Percentiles rank a stretch among this genome's conserved stretches.
phyloP scores from a whole-genome alignment of 2,888 invertebrate species.

The Apamea crenata region DNA sequence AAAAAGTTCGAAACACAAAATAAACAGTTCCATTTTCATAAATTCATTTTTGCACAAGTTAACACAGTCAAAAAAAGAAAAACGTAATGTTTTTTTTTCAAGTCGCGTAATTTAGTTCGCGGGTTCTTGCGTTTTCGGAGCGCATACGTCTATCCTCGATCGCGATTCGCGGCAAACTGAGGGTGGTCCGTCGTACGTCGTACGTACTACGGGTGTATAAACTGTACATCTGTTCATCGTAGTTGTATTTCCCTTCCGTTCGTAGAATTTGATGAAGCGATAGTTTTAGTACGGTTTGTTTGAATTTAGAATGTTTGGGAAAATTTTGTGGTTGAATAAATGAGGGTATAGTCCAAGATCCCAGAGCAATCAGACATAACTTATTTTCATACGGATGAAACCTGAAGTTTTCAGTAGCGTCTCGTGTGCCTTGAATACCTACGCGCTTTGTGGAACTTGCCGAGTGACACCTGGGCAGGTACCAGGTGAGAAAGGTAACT shows the following conservation, averaged over 20 bases:
- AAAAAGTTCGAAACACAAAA: conserved; percentile 37
- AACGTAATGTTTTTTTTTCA: conserved; percentile 23
- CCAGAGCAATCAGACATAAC: no score
- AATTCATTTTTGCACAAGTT: conserved; percentile 35
- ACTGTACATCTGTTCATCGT: conserved; percentile 12
- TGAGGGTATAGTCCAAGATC: no score
- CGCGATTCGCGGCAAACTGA: conserved; percentile 55
- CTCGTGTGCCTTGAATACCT: no score
- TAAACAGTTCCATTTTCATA: conserved; percentile 36
- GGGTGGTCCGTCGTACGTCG: conserved; percentile 48
- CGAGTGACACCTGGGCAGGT: no score
- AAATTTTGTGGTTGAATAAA: conserved; percentile 30
- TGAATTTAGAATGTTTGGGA: conserved; percentile 42
- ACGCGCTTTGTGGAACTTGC: no score
- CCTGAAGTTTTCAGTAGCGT: no score
- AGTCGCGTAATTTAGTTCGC: conserved; percentile 64
- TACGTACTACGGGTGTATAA: conserved; percentile 41
- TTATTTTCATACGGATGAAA: no score
- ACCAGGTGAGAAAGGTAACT: no score
- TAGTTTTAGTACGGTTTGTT: conserved; percentile 66
- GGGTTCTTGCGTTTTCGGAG: conserved; percentile 8
- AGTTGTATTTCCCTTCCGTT: conserved; percentile 32
- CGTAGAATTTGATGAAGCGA: conserved; percentile 64
- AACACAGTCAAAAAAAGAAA: conserved; percentile 26
- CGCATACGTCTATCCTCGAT: conserved; percentile 38